phyloP scores from a whole-genome alignment of 2,888 invertebrate genomes.

The Synergus gifuensis region DNA sequence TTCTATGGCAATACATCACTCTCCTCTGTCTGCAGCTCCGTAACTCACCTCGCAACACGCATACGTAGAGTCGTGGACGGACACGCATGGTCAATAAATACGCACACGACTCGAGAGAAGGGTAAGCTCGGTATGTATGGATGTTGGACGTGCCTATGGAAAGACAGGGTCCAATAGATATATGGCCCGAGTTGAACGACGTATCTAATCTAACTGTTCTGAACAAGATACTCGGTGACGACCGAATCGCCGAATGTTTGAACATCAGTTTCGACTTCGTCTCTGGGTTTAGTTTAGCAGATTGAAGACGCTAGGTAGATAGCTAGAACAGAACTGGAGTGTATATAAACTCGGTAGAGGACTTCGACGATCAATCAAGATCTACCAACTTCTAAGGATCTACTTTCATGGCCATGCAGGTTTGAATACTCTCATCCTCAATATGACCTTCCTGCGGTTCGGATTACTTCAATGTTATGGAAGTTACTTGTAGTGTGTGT shows the following conservation, averaged over 20 bases:
- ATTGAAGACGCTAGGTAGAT: not conserved
- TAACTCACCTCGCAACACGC: constrained; percentile 70
- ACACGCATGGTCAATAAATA: constrained; percentile 65
- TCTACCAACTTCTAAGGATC: constrained; percentile 14
- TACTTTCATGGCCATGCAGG: not conserved
- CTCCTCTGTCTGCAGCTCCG: constrained; percentile 75
- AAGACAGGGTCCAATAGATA: constrained; percentile 71
- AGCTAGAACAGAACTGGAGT: not conserved
- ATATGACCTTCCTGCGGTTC: not conserved
- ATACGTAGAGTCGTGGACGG: constrained; percentile 38
- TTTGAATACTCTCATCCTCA: not conserved
- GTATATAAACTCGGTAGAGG: not conserved
- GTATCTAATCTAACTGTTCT: constrained; percentile 77
- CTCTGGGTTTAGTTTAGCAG: not conserved
- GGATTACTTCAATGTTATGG: not conserved
- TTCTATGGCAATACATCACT: constrained; percentile 76
- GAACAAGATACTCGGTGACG: constrained; percentile 74
- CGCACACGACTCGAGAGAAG: constrained; percentile 44
- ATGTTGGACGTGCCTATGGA: constrained; percentile 62
- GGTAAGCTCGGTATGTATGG: constrained; percentile 24
- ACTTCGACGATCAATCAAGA: constrained; percentile 1
- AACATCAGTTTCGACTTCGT: not conserved
- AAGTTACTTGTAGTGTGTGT: not conserved
- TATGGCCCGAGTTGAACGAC: constrained; percentile 72
- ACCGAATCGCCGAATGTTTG: constrained; percentile 57